A percentile compares a stretch with the other conserved stretches of the same genome.
phyloP scores from a whole-genome alignment of 2,113 vertebrate species.

The Platycercus adscitus region DNA sequence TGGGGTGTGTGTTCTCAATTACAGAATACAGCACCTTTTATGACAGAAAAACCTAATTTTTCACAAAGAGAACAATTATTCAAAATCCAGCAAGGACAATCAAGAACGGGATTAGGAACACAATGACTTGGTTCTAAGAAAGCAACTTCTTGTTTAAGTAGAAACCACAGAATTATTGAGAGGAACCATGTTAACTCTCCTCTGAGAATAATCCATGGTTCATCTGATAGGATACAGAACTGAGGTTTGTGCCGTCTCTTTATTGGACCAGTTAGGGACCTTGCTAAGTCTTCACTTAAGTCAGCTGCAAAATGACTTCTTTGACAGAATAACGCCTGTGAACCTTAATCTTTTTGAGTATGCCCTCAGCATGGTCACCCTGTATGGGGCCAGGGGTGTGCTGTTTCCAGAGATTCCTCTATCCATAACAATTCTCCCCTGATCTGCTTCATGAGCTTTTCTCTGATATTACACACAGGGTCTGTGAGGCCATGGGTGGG shows the following conservation, averaged over 20 bases:
- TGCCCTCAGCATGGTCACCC: neutral
- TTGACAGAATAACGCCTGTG: neutral
- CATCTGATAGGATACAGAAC: neutral
- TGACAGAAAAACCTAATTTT: neutral
- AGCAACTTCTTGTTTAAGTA: neutral
- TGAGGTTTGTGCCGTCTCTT: neutral
- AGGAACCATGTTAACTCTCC: neutral
- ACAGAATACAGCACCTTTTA: slow-evolving; percentile 4
- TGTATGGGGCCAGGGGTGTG: neutral
- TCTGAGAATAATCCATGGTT: neutral
- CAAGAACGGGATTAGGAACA: neutral
- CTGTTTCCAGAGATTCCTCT: neutral
- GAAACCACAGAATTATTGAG: neutral
- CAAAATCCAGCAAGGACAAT: neutral
- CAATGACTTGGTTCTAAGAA: slow-evolving; percentile 1
- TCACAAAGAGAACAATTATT: neutral
- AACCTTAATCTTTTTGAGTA: neutral
- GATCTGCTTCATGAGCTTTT: neutral
- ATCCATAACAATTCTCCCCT: neutral
- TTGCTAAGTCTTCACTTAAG: neutral
- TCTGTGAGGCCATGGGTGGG: neutral
- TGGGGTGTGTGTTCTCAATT: slow-evolving; percentile 1
- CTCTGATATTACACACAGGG: neutral
- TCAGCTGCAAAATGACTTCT: neutral
- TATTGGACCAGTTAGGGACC: neutral